A percentile compares a stretch with the other conserved stretches of the same genome.
Conservation (phyloP, 2,113 vertebrate genomes). For the Arizona elegans region DNA sequence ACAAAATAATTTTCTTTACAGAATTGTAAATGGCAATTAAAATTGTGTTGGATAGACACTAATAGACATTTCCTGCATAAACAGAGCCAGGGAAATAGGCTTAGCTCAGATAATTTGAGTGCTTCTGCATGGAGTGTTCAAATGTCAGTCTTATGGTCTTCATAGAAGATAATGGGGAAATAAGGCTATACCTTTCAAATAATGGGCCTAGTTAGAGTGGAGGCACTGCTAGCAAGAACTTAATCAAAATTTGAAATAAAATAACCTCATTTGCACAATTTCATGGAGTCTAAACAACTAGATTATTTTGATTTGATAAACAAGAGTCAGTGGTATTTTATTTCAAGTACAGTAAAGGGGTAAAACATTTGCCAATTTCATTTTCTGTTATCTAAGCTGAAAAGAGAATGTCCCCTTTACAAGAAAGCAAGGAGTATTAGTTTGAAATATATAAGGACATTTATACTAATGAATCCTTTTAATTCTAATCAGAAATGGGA, state of each 20-base stretch:
- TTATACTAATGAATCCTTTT: conserved; percentile 9
- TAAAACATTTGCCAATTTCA: conserved; percentile 39
- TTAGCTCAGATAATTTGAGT: conserved; percentile 16
- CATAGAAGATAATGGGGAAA: conserved; percentile 51
- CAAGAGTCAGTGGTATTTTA: conserved; percentile 42
- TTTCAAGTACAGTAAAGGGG: conserved; percentile 30
- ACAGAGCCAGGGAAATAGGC: conserved; percentile 27
- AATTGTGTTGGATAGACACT: conserved; percentile 31
- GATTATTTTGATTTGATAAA: conserved; percentile 56
- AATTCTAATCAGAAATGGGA: not conserved
- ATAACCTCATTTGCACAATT: conserved; percentile 41
- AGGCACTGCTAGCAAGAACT: conserved; percentile 49
- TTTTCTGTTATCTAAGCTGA: conserved; percentile 34
- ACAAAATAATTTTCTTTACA: conserved; percentile 34
- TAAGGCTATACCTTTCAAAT: conserved; percentile 48
- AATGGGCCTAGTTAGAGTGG: conserved; percentile 53
- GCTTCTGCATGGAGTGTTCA: conserved; percentile 16
- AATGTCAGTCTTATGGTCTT: conserved; percentile 41
- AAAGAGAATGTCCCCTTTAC: conserved; percentile 4
- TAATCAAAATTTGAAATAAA: conserved; percentile 61
- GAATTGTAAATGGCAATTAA: conserved; percentile 42
- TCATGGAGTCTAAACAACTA: conserved; percentile 58
- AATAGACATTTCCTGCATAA: conserved; percentile 34
- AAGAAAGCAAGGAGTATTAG: not conserved
- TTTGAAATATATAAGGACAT: conserved; percentile 15